Conservation (phyloP, 1,140 invertebrate genomes). For the Brachionus paranguensis region DNA sequence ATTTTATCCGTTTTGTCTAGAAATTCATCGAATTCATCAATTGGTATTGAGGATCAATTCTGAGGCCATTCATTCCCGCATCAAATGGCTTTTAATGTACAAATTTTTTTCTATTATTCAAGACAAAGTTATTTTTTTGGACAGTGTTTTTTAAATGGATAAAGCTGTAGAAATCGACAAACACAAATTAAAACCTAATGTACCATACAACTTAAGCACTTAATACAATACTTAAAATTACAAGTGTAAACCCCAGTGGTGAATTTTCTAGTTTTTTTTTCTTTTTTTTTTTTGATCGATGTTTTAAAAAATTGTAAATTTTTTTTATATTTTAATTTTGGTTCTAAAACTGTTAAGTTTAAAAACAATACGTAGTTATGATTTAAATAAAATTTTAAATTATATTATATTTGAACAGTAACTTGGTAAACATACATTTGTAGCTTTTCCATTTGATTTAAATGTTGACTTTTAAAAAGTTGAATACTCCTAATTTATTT, state of each 20-base stretch:
- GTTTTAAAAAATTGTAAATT: slow-evolving; percentile 28
- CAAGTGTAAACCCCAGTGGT: slow-evolving; percentile 18
- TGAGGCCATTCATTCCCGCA: neutral
- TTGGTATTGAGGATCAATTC: neutral
- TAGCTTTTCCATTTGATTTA: neutral
- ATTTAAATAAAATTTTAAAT: neutral
- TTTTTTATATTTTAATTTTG: slow-evolving; percentile 13
- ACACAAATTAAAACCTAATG: neutral
- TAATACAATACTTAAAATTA: neutral
- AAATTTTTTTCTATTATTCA: neutral
- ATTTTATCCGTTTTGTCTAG: neutral
- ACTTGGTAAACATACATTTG: neutral
- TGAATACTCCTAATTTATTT: neutral
- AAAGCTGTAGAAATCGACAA: neutral
- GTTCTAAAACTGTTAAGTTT: neutral
- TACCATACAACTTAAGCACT: neutral
- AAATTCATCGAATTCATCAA: slow-evolving; percentile 15
- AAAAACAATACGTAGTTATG: neutral
- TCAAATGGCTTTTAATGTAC: neutral
- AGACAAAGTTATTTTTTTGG: neutral
- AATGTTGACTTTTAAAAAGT: neutral
- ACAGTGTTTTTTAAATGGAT: neutral
- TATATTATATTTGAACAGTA: neutral
- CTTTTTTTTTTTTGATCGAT: slow-evolving; percentile 15
- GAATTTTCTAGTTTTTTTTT: slow-evolving; percentile 5